phyloP scores from a whole-genome alignment of 1,140 invertebrate species.

The Grapholita molesta region DNA sequence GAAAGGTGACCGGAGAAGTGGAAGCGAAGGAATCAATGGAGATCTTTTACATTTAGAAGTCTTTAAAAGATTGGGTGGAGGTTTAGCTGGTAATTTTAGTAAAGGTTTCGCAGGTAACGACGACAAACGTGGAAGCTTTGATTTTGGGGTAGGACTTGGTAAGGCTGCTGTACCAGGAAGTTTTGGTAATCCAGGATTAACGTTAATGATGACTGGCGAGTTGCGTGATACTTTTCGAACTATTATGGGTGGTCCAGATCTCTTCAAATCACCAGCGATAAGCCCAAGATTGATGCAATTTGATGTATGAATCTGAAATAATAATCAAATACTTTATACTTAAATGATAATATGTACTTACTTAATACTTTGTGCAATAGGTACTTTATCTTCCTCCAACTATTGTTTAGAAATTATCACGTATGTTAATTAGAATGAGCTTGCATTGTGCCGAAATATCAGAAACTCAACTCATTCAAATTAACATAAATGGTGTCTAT shows the following conservation, averaged over 20 bases:
- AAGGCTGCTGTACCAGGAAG: neutral
- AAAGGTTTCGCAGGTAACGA: neutral
- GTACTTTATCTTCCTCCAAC: too few relatives aligned
- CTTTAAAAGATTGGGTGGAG: constrained; percentile 13
- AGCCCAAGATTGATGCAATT: constrained; percentile 32
- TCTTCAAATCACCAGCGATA: constrained; percentile 36
- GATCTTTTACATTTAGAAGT: constrained; percentile 14
- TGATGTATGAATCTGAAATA: constrained; percentile 39
- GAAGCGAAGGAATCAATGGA: constrained; percentile 33
- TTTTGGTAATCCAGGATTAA: constrained; percentile 26
- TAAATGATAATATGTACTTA: too few relatives aligned
- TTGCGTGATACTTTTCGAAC: constrained; percentile 34
- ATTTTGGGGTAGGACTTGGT: constrained; percentile 11
- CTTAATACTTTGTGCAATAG: too few relatives aligned
- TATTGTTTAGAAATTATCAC: too few relatives aligned
- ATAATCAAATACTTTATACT: neutral
- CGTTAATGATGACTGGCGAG: constrained; percentile 37
- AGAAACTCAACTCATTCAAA: too few relatives aligned
- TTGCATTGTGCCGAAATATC: too few relatives aligned
- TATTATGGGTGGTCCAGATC: constrained; percentile 28
- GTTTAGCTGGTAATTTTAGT: constrained; percentile 23
- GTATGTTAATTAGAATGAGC: too few relatives aligned
- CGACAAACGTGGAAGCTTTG: constrained; percentile 15
- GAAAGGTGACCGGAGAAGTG: constrained; percentile 28
- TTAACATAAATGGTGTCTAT: too few relatives aligned